Evolutionary conservation across 1,140 invertebrate genomes (phyloP), one percentile per base, ranked within the genome.

Genomic region (Caenorhabditis latens): DNA sequence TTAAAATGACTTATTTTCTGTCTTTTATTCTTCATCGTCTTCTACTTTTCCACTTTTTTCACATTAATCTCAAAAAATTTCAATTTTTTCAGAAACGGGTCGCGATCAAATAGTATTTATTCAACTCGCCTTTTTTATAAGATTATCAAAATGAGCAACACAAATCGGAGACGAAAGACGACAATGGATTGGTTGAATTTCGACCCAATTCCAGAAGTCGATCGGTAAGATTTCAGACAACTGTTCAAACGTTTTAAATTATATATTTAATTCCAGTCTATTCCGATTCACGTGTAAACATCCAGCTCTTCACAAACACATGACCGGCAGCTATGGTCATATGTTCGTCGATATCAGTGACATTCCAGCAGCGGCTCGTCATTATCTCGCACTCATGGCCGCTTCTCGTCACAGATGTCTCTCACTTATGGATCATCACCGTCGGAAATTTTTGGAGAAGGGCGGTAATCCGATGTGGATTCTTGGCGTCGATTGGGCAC

Each of bases 271-370:
- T 50, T 50, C 24, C 71, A 79, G 71, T 50, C n/a, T 79, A 16
- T 43, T 79, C 21, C 71, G 71, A 14, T 50, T 50, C n/a, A 79
- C 71, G 19, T 79, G 71, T 11, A 79, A 79, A 50, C n/a, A 79
- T 53, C 43, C 71, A 79, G 14, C 71, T 79, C 71, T 79, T 50
- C 71, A 79, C 24, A n/a, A 24, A 4, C 71, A 79, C n/a, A 50
- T 79, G 46, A 79, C 71, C 9, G 71, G 71, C 50, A 79, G 71
- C n/a, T 79, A 79, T 43, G 40, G 46, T 53, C 71, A 79, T 32
- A 79, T 79, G 71, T 79, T 79, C 46, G n/a, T 46, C 11, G 71
- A 79, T 79, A 79, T 79, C 43, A 79, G 71, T 50, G 71, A 79
- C 53, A 11, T 79, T 14, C 71, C 71, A 24, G 71, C 71, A 53